phyloP scores from a whole-genome alignment of 2,797 vertebrate species.

The Danio tinwini region DNA sequence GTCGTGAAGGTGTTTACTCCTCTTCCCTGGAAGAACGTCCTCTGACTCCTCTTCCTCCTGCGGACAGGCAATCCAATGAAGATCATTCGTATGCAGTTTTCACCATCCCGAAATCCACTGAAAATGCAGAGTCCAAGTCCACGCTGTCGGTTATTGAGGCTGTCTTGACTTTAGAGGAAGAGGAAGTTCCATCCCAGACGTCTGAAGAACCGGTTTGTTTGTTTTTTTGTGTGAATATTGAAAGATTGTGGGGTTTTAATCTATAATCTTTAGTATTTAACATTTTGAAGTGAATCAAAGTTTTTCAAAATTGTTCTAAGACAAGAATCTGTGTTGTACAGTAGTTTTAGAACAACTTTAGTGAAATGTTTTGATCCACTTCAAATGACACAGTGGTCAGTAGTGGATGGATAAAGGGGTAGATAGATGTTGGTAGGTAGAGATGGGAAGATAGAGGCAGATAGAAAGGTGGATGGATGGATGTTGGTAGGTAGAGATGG shows the following conservation, averaged over 20 bases:
- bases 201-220: slow-evolving; percentile 38
- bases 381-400: too few relatives aligned
- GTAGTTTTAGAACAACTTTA: too few relatives aligned
- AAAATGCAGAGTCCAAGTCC: slow-evolving; percentile 2
- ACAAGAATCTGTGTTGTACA: too few relatives aligned
- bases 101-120: slow-evolving; percentile 46
- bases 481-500: too few relatives aligned
- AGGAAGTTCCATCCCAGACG: background rate
- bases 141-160: background rate
- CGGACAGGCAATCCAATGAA: background rate
- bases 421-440: too few relatives aligned
- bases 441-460: too few relatives aligned
- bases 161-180: background rate
- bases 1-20: slow-evolving; percentile 71
- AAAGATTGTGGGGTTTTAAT: background rate
- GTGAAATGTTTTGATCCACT: too few relatives aligned
- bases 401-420: too few relatives aligned
- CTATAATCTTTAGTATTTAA: too few relatives aligned
- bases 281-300: too few relatives aligned
- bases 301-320: too few relatives aligned
- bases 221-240: background rate
- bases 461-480: too few relatives aligned
- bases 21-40: slow-evolving; percentile 65
- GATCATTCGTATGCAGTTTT: slow-evolving; percentile 67
- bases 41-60: slow-evolving; percentile 52